These are phyloP conservation scores for Hippocampus comes DNA, from an alignment of 2,113 vertebrate genomes.

Conservation along the genomic window DNA sequence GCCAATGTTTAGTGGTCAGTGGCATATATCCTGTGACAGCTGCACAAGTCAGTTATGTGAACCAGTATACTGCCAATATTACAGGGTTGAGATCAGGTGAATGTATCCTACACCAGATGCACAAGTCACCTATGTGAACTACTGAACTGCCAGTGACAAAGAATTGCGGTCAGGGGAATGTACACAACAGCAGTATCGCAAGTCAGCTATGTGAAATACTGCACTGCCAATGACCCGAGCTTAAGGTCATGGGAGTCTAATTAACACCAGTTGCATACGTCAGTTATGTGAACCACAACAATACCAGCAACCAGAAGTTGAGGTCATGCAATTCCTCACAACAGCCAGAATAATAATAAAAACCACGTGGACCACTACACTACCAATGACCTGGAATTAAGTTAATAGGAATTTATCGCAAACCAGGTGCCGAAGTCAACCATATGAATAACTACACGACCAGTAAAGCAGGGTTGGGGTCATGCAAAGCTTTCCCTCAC, in stretches of 20 bases:
- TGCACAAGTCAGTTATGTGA: too few relatives aligned
- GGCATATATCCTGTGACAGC: too few relatives aligned
- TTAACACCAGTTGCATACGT: background rate
- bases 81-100: too few relatives aligned
- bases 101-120: background rate
- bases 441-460: background rate
- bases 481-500: background rate
- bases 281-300: background rate
- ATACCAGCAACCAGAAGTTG: background rate
- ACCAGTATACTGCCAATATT: too few relatives aligned
- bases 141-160: background rate
- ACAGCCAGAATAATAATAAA: background rate
- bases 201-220: background rate
- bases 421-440: too few relatives aligned
- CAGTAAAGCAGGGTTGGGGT: background rate
- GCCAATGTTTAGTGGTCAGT: too few relatives aligned
- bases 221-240: background rate
- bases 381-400: background rate
- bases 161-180: background rate
- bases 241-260: background rate
- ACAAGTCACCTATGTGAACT: background rate
- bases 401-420: too few relatives aligned
- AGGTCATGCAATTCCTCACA: background rate
- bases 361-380: background rate
- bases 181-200: background rate